phyloP scores from a whole-genome alignment of 2,888 invertebrate genomes.

The Eupithecia insigniata region DNA sequence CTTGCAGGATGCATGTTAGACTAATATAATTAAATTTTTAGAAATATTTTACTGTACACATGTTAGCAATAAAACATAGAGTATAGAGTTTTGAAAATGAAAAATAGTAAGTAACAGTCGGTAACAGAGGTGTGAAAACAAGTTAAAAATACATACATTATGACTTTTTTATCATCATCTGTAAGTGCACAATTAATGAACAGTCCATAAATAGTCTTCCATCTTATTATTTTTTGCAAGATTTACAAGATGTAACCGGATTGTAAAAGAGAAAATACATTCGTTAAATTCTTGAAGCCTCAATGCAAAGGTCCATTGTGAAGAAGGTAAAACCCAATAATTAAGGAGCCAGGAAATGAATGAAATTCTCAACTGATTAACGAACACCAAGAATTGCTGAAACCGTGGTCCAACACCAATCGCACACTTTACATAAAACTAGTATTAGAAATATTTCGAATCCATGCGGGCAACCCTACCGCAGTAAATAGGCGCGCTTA shows the following conservation, averaged over 20 bases:
- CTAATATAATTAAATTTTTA: too few species aligned
- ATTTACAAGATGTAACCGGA: constrained; percentile 5
- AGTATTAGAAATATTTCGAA: too few species aligned
- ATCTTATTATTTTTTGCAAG: neutral
- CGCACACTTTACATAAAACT: neutral
- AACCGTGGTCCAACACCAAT: neutral
- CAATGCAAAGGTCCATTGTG: constrained; percentile 24
- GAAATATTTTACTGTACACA: too few species aligned
- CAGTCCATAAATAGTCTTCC: neutral
- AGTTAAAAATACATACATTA: neutral
- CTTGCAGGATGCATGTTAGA: too few species aligned
- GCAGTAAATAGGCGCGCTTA: too few species aligned
- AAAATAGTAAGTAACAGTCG: neutral
- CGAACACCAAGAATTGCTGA: neutral
- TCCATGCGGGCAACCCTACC: too few species aligned
- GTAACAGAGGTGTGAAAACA: neutral
- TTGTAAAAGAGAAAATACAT: constrained; percentile 1
- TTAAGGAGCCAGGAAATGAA: constrained; percentile 42
- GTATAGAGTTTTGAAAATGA: too few species aligned
- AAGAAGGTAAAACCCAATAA: constrained; percentile 13
- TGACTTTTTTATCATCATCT: neutral
- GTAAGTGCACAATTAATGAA: neutral
- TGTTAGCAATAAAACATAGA: too few species aligned
- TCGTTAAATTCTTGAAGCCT: constrained; percentile 1
- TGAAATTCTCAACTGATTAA: constrained; percentile 33